Evolutionary conservation across 2,888 invertebrate species (phyloP).

Genomic region (Phyllotreta cruciferae): DNA sequence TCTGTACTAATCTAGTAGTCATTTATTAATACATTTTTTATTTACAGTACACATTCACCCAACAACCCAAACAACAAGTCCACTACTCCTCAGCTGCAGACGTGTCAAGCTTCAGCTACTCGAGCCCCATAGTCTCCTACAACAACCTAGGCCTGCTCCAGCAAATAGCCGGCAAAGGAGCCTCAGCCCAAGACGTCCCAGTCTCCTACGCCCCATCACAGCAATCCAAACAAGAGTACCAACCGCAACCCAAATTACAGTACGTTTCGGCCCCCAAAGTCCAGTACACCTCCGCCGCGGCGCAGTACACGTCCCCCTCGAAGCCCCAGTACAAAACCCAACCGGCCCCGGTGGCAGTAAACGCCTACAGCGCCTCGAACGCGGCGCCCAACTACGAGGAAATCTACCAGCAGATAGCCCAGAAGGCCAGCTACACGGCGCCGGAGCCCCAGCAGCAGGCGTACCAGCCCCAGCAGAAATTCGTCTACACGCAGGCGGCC

Average conservation of each 20-base stretch:
- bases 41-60: constrained; percentile 40
- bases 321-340: constrained; percentile 33
- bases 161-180: constrained; percentile 51
- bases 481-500: constrained; percentile 23
- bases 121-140: constrained; percentile 57
- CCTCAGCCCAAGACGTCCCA: constrained; percentile 38
- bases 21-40: not conserved
- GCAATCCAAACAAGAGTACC: constrained; percentile 31
- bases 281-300: constrained; percentile 10
- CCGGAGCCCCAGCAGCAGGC: constrained; percentile 24
- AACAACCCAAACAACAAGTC: constrained; percentile 38
- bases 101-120: constrained; percentile 57
- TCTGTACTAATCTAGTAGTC: not conserved
- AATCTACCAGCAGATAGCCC: constrained; percentile 38
- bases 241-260: constrained; percentile 34
- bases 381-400: constrained; percentile 34
- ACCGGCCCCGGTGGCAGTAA: constrained; percentile 13
- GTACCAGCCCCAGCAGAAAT: constrained; percentile 22
- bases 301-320: constrained; percentile 21
- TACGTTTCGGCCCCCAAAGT: constrained; percentile 33
- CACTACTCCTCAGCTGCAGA: constrained; percentile 57
- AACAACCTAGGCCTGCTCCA: constrained; percentile 54
- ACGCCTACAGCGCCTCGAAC: constrained; percentile 24
- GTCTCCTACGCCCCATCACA: constrained; percentile 33
- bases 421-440: constrained; percentile 34